Evolutionary conservation across 2,888 invertebrate species (phyloP).

Genomic region (Microplitis manilae): DNA sequence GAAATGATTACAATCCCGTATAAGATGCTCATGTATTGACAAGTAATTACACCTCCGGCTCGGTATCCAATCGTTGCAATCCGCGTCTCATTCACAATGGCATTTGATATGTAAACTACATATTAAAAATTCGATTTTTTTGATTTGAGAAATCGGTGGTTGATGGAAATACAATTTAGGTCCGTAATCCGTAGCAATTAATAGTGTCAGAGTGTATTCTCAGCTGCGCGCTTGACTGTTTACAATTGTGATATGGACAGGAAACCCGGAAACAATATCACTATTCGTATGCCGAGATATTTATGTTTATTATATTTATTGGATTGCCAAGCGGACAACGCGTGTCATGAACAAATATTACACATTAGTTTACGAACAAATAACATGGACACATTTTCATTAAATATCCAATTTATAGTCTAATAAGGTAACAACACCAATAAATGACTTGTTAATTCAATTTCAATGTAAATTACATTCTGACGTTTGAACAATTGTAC

Average conservation of each 20-base stretch:
- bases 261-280: slow-evolving; percentile 17
- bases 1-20: too few relatives aligned
- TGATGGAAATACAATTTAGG: slow-evolving; percentile 4
- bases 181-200: slow-evolving; percentile 36
- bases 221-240: neutral
- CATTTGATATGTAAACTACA: too few relatives aligned
- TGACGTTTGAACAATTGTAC: neutral
- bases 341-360: slow-evolving; percentile 46
- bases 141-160: neutral
- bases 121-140: neutral
- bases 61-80: too few relatives aligned
- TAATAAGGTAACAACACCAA: neutral
- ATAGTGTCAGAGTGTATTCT: slow-evolving; percentile 11
- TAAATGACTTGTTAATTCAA: neutral
- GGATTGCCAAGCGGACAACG: slow-evolving; percentile 40
- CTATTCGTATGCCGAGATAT: slow-evolving; percentile 32
- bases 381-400: neutral
- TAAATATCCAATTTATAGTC: neutral
- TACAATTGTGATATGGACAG: slow-evolving; percentile 12
- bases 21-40: too few relatives aligned
- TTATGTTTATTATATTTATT: slow-evolving; percentile 49
- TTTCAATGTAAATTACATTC: neutral
- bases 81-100: too few relatives aligned
- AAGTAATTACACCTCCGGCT: too few relatives aligned
- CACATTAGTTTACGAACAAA: neutral